A percentile compares a stretch with the other conserved stretches of the same genome.
Conservation (phyloP, 2,113 vertebrate species). For the Damaliscus lunatus region DNA sequence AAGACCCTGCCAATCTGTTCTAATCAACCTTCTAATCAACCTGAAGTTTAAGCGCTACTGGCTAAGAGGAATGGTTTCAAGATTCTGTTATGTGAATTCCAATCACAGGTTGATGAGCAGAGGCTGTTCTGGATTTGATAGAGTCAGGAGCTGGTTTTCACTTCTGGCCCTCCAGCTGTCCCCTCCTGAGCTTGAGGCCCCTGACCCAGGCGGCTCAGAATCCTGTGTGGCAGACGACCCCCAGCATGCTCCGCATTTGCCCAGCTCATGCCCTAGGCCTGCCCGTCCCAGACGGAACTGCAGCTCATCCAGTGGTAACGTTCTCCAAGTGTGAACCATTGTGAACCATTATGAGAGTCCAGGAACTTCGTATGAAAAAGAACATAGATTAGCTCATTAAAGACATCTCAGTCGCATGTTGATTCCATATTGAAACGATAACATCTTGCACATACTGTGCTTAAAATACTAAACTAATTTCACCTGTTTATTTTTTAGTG, state of each 20-base stretch:
- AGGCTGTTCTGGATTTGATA: not conserved
- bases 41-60: not conserved
- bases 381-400: not conserved
- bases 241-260: not conserved
- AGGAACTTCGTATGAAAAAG: not conserved
- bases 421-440: not conserved
- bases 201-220: not conserved
- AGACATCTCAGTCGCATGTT: not conserved
- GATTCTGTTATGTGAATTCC: not conserved
- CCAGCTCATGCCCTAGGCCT: too few relatives aligned
- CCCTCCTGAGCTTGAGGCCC: not conserved
- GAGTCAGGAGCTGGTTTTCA: not conserved
- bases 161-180: not conserved
- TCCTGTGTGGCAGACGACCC: not conserved
- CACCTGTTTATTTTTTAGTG: not conserved
- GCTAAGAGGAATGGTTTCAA: not conserved
- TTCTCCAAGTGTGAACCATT: not conserved
- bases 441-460: not conserved
- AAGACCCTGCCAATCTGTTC: not conserved
- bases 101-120: not conserved
- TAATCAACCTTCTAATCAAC: not conserved
- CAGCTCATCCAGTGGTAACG: fast-evolving
- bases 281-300: not conserved
- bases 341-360: not conserved
- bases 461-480: not conserved